Percentiles rank a stretch among this genome's conserved stretches.
Conservation (phyloP, 2,797 vertebrate genomes). For the Tolypeutes matacus region DNA sequence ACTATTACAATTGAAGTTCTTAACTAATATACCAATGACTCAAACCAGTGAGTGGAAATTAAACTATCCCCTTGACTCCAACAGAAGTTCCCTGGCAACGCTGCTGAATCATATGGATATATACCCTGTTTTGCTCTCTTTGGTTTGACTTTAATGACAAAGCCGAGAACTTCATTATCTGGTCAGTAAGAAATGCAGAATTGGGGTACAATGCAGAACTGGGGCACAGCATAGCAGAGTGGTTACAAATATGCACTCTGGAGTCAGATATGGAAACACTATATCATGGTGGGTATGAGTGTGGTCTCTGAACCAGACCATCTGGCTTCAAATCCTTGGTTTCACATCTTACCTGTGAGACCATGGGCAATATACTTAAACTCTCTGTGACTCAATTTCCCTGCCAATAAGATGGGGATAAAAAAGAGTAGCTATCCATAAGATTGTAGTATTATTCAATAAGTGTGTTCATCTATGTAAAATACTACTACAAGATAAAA, state of each 20-base stretch:
- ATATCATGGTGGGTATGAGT: neutral
- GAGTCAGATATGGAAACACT: neutral
- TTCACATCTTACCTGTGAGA: neutral
- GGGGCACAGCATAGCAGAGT: neutral
- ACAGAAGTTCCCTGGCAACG: neutral
- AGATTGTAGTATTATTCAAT: neutral
- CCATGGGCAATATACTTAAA: neutral
- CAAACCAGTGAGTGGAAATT: neutral
- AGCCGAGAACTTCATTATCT: conserved; percentile 5
- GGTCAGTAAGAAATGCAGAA: neutral
- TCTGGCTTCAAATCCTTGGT: neutral
- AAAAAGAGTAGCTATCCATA: neutral
- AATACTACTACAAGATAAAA: neutral
- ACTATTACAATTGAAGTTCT: neutral
- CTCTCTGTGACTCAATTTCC: neutral
- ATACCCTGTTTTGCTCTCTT: neutral
- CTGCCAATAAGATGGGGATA: neutral
- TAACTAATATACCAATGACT: neutral
- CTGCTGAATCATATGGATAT: neutral
- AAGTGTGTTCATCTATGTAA: neutral
- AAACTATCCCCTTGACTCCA: neutral
- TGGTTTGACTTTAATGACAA: neutral
- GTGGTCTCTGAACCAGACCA: neutral
- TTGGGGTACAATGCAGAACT: too few species aligned
- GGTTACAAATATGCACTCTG: neutral